Percentiles rank a stretch among this genome's conserved stretches.
Evolutionary conservation across 2,113 vertebrate genomes (phyloP).

Genomic region (Typhlomys cinereus): DNA sequence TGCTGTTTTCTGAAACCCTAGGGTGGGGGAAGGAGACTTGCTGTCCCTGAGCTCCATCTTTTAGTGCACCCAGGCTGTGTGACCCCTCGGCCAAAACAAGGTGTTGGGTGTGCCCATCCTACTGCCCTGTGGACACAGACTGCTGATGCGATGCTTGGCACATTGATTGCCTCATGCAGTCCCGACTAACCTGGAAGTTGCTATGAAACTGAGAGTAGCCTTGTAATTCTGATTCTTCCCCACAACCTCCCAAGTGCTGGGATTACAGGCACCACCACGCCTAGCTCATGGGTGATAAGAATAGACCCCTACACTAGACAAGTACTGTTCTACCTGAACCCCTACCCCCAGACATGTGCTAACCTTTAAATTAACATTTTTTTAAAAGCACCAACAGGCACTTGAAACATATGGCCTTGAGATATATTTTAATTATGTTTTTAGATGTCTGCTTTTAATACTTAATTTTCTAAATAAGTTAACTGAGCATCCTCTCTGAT

Average conservation of each 20-base stretch:
- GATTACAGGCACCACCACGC: neutral
- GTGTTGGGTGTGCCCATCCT: too few species aligned
- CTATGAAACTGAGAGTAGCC: neutral
- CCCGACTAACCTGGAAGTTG: neutral
- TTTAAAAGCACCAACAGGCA: neutral
- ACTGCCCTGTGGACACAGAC: too few species aligned
- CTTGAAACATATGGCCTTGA: conserved; percentile 10
- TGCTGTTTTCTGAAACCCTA: too few species aligned
- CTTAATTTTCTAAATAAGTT: neutral
- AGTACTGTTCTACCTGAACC: neutral
- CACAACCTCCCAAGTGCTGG: neutral
- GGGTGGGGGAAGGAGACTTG: too few species aligned
- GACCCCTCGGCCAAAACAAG: too few species aligned
- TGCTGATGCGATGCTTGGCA: too few species aligned
- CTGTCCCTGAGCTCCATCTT: too few species aligned
- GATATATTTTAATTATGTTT: neutral
- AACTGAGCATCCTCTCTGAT: neutral
- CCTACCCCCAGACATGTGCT: neutral
- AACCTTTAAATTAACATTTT: neutral
- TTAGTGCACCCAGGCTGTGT: too few species aligned
- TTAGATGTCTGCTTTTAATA: neutral
- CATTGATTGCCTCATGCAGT: neutral
- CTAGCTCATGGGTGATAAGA: neutral
- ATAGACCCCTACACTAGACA: neutral
- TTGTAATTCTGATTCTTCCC: neutral